Conservation (phyloP, 2,113 vertebrate genomes). For the Micronycteris hirsuta region DNA sequence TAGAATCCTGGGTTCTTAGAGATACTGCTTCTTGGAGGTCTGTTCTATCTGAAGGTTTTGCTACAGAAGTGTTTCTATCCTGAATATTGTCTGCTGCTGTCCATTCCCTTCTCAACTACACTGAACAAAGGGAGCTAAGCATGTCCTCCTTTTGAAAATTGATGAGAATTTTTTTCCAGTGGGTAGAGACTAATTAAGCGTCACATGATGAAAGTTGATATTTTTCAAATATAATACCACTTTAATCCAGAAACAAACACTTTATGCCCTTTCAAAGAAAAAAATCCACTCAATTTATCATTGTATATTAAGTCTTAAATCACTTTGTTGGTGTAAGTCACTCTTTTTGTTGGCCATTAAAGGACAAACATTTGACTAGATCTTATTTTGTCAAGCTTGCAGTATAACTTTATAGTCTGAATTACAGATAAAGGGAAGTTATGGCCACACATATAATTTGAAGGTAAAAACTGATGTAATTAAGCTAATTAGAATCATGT, state of each 20-base stretch:
- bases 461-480: not conserved
- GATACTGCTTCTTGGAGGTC: not conserved
- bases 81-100: not conserved
- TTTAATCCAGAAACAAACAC: not conserved
- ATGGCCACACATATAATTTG: not conserved
- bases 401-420: not conserved
- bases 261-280: not conserved
- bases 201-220: not conserved
- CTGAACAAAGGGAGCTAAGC: not conserved
- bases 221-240: conserved; percentile 21
- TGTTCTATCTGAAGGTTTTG: conserved; percentile 17
- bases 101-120: not conserved
- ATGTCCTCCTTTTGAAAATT: not conserved
- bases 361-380: not conserved
- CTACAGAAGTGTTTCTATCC: not conserved
- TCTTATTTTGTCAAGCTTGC: not conserved
- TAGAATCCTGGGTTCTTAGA: not conserved
- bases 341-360: not conserved
- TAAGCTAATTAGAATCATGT: not conserved
- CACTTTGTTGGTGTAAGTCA: not conserved
- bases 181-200: not conserved
- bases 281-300: not conserved
- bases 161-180: not conserved
- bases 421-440: conserved; percentile 10
- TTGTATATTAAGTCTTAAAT: conserved; percentile 14